These are phyloP conservation scores for Oncorhynchus gorbuscha DNA, from an alignment of 2,113 vertebrate genomes.

Conservation along the genomic window DNA sequence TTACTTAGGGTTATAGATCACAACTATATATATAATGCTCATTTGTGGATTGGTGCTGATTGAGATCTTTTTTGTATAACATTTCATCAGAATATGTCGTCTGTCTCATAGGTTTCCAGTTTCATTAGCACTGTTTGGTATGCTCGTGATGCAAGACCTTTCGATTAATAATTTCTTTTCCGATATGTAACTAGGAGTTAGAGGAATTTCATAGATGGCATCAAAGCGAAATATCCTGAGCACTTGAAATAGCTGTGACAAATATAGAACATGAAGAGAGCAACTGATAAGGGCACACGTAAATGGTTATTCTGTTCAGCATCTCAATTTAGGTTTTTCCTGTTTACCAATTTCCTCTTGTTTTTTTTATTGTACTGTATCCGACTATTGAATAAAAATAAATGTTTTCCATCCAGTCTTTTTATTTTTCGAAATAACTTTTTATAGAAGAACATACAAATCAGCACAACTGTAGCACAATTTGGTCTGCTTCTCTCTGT, in stretches of 20 bases:
- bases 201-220: background rate
- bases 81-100: background rate
- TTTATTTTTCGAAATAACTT: too few relatives aligned
- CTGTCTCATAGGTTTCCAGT: background rate
- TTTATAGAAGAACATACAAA: background rate
- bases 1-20: background rate
- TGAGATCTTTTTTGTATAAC: background rate
- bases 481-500: too few relatives aligned
- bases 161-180: too few relatives aligned
- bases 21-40: background rate
- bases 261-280: too few relatives aligned
- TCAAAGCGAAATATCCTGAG: background rate
- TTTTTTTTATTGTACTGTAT: background rate
- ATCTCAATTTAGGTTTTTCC: too few relatives aligned
- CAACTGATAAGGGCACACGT: too few relatives aligned
- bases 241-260: too few relatives aligned
- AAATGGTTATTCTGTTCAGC: too few relatives aligned
- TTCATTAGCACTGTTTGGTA: too few relatives aligned
- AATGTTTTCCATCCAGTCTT: too few relatives aligned
- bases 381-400: background rate
- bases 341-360: background rate
- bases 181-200: background rate
- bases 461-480: too few relatives aligned
- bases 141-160: too few relatives aligned
- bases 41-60: background rate